Evolutionary conservation across 2,797 vertebrate genomes (phyloP).

Genomic region (Pteronotus mesoamericanus): DNA sequence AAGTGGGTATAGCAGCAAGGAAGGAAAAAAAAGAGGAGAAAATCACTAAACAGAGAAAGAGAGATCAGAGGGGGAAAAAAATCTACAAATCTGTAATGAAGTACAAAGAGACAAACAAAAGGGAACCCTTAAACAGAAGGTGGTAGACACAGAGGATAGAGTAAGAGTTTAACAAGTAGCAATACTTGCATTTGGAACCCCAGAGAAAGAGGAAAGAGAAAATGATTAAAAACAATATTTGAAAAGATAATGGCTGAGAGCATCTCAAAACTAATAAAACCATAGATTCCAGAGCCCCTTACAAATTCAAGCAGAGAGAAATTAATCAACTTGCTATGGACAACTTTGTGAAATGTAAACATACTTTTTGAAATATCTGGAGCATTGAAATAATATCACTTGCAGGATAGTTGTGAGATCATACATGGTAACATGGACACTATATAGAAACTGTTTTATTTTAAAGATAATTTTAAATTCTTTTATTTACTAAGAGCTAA

Average conservation of each 20-base stretch:
- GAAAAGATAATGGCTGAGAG: neutral
- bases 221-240: neutral
- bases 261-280: neutral
- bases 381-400: neutral
- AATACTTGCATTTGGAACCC: neutral
- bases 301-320: neutral
- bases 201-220: neutral
- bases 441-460: neutral
- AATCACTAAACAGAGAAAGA: neutral
- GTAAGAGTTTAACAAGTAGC: neutral
- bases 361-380: neutral
- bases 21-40: neutral
- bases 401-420: neutral
- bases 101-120: neutral
- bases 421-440: neutral
- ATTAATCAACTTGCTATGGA: neutral
- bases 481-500: neutral
- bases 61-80: neutral
- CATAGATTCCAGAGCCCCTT: neutral
- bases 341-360: neutral
- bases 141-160: neutral
- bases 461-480: neutral
- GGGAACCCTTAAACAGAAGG: neutral
- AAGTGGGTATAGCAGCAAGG: neutral
- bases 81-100: neutral